These are phyloP conservation scores for Ciconia nigra DNA, from an alignment of 2,797 vertebrate species.

Conservation along the genomic window DNA sequence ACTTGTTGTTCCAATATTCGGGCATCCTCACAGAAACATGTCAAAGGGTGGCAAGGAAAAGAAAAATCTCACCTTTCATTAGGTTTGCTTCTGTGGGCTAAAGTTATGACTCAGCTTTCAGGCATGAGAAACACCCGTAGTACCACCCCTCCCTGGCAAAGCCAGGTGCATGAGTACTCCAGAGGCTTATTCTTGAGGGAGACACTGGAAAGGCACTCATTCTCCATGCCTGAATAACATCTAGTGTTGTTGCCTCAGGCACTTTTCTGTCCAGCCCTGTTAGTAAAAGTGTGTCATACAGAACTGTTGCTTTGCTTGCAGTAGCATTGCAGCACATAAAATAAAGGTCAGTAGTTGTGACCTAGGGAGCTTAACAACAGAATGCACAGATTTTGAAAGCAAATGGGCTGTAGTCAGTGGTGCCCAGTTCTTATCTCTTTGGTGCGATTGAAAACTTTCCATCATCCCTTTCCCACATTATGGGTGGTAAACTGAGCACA, in stretches of 20 bases:
- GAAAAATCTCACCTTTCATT: conserved; percentile 48
- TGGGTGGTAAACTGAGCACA: not conserved
- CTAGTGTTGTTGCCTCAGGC: not conserved
- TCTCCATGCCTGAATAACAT: conserved; percentile 42
- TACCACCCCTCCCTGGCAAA: conserved; percentile 40
- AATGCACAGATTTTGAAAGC: not conserved
- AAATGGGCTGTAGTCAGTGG: not conserved
- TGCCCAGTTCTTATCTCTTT: not conserved
- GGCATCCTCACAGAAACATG: conserved; percentile 25
- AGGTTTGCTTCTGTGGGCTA: conserved; percentile 35
- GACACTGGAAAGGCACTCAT: conserved; percentile 18
- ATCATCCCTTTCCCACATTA: not conserved
- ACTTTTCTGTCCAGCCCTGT: conserved; percentile 23
- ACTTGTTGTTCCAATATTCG: conserved; percentile 21
- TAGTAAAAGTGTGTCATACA: not conserved
- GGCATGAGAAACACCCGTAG: conserved; percentile 40
- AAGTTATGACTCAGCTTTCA: conserved; percentile 54
- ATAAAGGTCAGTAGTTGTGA: not conserved
- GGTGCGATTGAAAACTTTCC: not conserved
- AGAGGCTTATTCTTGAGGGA: conserved; percentile 39
- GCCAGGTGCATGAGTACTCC: conserved; percentile 40
- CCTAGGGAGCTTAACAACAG: not conserved
- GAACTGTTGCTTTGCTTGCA: not conserved
- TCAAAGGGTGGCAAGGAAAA: conserved; percentile 23
- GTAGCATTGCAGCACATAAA: not conserved